phyloP scores from a whole-genome alignment of 2,888 invertebrate genomes.

The Sepioteuthis lessoniana region DNA sequence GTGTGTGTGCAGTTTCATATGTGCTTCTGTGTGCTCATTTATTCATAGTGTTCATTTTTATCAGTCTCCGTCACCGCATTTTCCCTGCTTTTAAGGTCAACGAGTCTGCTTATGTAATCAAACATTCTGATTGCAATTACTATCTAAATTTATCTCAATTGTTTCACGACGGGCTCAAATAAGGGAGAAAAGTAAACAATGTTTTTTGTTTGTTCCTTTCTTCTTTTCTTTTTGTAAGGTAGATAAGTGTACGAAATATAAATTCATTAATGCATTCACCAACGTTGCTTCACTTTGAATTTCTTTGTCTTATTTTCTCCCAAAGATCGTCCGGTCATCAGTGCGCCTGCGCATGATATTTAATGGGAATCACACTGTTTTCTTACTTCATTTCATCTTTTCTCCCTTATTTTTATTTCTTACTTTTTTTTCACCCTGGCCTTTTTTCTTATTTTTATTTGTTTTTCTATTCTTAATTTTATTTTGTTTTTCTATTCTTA shows the following conservation, averaged over 20 bases:
- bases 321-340: background rate
- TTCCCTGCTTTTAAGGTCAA: background rate
- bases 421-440: background rate
- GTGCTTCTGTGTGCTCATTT: background rate
- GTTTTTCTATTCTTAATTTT: background rate
- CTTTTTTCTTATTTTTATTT: background rate
- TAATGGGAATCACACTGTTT: background rate
- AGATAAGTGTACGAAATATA: background rate
- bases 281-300: background rate
- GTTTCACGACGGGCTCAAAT: background rate
- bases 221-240: background rate
- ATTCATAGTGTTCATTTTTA: background rate
- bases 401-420: background rate
- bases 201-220: background rate
- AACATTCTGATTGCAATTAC: background rate
- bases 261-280: background rate
- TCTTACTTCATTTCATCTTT: background rate
- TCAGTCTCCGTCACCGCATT: background rate
- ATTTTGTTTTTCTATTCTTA: background rate
- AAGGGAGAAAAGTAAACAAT: background rate
- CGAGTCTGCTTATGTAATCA: background rate
- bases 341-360: background rate
- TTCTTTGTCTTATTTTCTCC: background rate
- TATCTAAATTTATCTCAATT: constrained; percentile 33
- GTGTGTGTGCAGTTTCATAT: too few species aligned